A percentile compares a stretch with the other conserved stretches of the same genome.
These are phyloP conservation scores for Drosophila rubida DNA, from an alignment of 2,888 invertebrate species.

Conservation along the genomic window DNA sequence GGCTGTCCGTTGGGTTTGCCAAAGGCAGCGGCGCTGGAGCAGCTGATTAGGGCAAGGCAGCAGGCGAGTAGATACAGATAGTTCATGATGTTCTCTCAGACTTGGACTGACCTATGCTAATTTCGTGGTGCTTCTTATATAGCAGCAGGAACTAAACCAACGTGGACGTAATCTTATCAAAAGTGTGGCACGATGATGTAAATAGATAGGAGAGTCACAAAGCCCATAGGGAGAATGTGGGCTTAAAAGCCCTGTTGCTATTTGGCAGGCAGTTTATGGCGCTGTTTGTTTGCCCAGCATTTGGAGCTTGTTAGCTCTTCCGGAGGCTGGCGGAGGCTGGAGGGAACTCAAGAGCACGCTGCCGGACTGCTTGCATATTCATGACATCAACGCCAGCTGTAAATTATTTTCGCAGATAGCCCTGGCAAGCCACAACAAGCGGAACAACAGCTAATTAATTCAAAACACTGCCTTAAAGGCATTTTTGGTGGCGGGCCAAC, in stretches of 20 bases:
- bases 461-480: slow-evolving; percentile 77
- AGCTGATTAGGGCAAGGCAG: slow-evolving; percentile 33
- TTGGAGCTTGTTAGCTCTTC: slow-evolving; percentile 43
- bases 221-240: slow-evolving; percentile 1
- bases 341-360: not conserved
- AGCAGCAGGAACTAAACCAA: slow-evolving; percentile 1
- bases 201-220: slow-evolving; percentile 16
- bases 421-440: slow-evolving; percentile 57
- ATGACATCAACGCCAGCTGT: slow-evolving; percentile 69
- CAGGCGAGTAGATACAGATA: slow-evolving; percentile 35
- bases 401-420: slow-evolving; percentile 72
- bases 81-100: slow-evolving; percentile 54
- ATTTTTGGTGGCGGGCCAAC: slow-evolving; percentile 64
- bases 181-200: slow-evolving; percentile 39
- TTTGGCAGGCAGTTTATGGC: slow-evolving; percentile 61
- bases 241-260: slow-evolving; percentile 26
- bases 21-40: slow-evolving; percentile 23
- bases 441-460: slow-evolving; percentile 80
- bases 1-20: slow-evolving; percentile 65
- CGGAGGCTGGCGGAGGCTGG: not conserved
- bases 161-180: slow-evolving; percentile 54
- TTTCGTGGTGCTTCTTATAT: slow-evolving; percentile 42
- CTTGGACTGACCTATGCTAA: slow-evolving; percentile 55
- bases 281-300: slow-evolving; percentile 64
- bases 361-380: slow-evolving; percentile 67